Evolutionary conservation across 1,140 invertebrate genomes (phyloP).

Genomic region (Hypsibius dujardini): DNA sequence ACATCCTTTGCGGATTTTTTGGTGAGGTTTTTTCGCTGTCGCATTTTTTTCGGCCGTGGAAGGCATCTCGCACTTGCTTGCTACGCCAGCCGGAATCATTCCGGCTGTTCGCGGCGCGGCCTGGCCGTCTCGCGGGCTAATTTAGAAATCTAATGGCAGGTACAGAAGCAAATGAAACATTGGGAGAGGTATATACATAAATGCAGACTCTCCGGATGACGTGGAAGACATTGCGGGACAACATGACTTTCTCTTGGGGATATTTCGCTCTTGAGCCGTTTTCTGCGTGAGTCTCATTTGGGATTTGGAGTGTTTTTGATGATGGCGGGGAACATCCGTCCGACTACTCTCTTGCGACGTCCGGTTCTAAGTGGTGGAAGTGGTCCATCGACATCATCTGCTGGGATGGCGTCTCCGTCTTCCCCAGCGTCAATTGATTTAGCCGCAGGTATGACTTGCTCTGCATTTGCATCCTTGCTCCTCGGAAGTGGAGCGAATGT

Average conservation of each 20-base stretch:
- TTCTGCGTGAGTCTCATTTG: neutral
- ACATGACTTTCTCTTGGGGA: neutral
- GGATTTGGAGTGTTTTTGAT: neutral
- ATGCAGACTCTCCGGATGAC: conserved; percentile 18
- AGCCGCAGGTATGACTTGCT: neutral
- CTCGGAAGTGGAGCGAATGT: neutral
- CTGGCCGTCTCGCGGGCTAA: no score
- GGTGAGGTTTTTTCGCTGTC: no score
- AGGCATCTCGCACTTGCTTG: no score
- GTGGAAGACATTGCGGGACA: neutral
- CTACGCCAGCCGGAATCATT: no score
- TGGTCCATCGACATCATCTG: conserved; percentile 8
- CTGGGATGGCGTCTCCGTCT: conserved; percentile 30
- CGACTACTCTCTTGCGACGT: neutral
- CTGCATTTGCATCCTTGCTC: neutral
- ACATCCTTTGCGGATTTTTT: no score
- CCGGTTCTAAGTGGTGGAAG: conserved; percentile 12
- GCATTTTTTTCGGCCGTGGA: no score
- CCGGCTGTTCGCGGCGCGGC: no score
- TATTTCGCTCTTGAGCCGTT: neutral
- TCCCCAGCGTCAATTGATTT: conserved; percentile 30
- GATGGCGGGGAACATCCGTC: neutral
- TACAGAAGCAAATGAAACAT: no score
- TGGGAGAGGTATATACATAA: conserved; percentile 2
- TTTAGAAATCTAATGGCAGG: no score